phyloP scores from a whole-genome alignment of 2,113 vertebrate genomes.

The Raja brachyura region DNA sequence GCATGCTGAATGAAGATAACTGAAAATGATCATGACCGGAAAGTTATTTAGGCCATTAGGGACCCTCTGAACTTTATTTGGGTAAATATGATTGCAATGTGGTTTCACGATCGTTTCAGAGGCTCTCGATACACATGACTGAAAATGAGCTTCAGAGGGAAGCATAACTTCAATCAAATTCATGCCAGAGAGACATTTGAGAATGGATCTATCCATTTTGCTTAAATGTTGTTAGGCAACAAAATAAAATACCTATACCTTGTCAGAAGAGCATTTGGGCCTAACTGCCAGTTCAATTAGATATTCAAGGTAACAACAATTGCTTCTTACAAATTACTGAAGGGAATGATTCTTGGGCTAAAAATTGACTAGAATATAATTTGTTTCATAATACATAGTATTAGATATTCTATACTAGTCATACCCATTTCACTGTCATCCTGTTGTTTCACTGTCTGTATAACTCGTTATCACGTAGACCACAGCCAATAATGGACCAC shows the following conservation, averaged over 20 bases:
- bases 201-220: neutral
- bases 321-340: conserved; percentile 35
- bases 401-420: too few relatives aligned
- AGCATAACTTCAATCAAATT: neutral
- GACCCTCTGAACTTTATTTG: neutral
- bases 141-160: neutral
- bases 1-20: neutral
- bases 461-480: too few relatives aligned
- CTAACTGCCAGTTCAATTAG: neutral
- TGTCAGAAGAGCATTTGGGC: neutral
- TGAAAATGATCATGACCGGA: neutral
- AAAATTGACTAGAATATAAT: neutral
- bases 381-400: too few relatives aligned
- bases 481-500: too few relatives aligned
- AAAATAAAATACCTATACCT: neutral
- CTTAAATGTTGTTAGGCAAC: neutral
- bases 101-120: neutral
- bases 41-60: neutral
- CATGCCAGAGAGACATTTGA: neutral
- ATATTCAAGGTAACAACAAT: neutral
- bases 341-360: neutral
- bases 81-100: neutral
- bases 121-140: neutral
- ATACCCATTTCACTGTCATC: too few relatives aligned
- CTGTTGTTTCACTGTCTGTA: too few relatives aligned